phyloP scores from a whole-genome alignment of 2,113 vertebrate species.

The Plectropomus leopardus region DNA sequence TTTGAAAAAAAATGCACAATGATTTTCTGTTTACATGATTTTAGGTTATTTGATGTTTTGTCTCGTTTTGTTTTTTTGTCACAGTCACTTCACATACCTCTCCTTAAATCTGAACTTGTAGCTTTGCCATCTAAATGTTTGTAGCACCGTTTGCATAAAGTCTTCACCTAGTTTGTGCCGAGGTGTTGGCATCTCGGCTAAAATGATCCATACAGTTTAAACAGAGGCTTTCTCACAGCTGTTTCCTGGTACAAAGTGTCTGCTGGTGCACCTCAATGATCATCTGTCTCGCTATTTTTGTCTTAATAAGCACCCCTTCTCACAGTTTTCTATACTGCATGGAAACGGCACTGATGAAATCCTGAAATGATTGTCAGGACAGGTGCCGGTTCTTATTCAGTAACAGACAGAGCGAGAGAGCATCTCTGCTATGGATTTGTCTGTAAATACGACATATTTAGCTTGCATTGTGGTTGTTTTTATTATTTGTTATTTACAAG shows the following conservation, averaged over 20 bases:
- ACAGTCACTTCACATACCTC: slow-evolving; percentile 67
- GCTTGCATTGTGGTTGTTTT: slow-evolving; percentile 72
- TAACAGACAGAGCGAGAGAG: slow-evolving; percentile 31
- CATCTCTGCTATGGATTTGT: slow-evolving; percentile 55
- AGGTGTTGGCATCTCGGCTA: slow-evolving; percentile 5
- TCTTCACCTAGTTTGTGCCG: slow-evolving; percentile 4
- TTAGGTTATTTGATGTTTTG: slow-evolving; percentile 75
- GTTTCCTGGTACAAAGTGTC: slow-evolving; percentile 51
- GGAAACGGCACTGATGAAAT: slow-evolving; percentile 35
- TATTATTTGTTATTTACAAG: slow-evolving; percentile 76
- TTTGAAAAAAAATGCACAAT: slow-evolving; percentile 82
- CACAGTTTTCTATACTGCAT: slow-evolving; percentile 20
- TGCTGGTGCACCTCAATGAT: slow-evolving; percentile 40
- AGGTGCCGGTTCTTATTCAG: slow-evolving; percentile 40
- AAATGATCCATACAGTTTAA: slow-evolving; percentile 15
- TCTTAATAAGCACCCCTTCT: slow-evolving; percentile 53
- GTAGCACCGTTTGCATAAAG: slow-evolving; percentile 36
- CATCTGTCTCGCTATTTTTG: slow-evolving; percentile 26
- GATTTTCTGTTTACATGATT: slow-evolving; percentile 85
- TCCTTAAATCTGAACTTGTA: slow-evolving; percentile 44
- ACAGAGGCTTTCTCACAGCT: slow-evolving; percentile 19
- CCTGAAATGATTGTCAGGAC: no score
- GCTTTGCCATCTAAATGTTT: slow-evolving; percentile 45
- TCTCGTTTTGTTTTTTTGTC: slow-evolving; percentile 67
- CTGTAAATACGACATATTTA: slow-evolving; percentile 79